Base-by-base conservation (phyloP, 2,888 invertebrate genomes). In the Hemistola chrysoprasaria region DNA sequence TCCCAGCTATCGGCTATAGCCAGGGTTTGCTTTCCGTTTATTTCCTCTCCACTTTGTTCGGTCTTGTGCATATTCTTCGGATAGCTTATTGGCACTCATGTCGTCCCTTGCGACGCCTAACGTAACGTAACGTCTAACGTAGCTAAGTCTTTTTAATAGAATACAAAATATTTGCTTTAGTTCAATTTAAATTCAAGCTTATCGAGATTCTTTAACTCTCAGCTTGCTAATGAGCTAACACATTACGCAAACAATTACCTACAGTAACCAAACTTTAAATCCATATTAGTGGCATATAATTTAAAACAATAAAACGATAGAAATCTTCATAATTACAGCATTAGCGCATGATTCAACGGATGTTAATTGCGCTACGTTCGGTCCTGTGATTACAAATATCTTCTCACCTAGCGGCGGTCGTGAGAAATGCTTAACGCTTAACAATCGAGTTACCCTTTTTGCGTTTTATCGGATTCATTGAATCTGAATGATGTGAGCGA, bases 351-450 rank as follows among this genome's bases (percentile, higher is more conserved):
- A 70, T 70, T 52, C 71, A 75, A 76, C 80, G 78, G 82, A 79
- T 73, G 78, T 71, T 78, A 78, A 79, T 79, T 78, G 78, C 68
- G 65, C 79, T 78, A 78, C 68, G 65, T 66, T 67, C 54, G 59
- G 65, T 68, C 65, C 61, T 63, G 65, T 55, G 62, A 71, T 76
- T 70, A 65, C 66, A 69, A 73, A 69, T 71, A 71, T 68, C 62
- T 77, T 80, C 76, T 76, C 80, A 77, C 70, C 69, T 73, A 31
- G 53, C 61, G 53, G 59, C 53, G 56, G 53, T 63, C 79, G 83
- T 86, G 85, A 72, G 85, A 79, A 76, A 65, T 62, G 56, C 53
- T 48, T 58, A 57, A 59, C 55, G 33, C 35, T 40, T 56, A 56
- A 72, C 68, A 73, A 71, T 67, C 61, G 56, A 48, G 47, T 65